Evolutionary conservation across 2,797 vertebrate genomes (phyloP).

Genomic region (Darevskia nairensis): DNA sequence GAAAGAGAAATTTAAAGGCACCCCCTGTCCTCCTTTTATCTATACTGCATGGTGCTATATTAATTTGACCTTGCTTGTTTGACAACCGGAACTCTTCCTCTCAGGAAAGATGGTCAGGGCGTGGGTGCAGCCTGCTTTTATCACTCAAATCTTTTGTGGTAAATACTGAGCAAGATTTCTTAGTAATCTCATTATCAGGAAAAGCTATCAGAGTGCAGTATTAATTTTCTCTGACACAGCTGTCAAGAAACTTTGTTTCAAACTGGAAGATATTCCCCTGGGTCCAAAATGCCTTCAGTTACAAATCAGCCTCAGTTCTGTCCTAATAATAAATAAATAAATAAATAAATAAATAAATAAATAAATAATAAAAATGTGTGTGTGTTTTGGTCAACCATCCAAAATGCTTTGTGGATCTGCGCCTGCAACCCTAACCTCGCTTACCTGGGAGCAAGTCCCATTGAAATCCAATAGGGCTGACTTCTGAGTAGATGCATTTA

Average conservation of each 20-base stretch:
- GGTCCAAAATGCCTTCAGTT: not conserved
- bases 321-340: too few species aligned
- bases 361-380: too few species aligned
- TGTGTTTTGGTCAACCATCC: not conserved
- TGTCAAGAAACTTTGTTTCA: not conserved
- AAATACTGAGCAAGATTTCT: not conserved
- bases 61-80: not conserved
- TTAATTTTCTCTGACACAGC: not conserved
- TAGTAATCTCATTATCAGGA: not conserved
- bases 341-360: too few species aligned
- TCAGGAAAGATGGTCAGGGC: not conserved
- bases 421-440: not conserved
- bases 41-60: not conserved
- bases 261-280: not conserved
- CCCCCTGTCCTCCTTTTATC: not conserved
- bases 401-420: not conserved
- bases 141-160: constrained; percentile 15
- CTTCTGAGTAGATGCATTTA: too few species aligned
- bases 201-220: not conserved
- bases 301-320: not conserved
- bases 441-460: too few species aligned
- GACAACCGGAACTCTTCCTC: constrained; percentile 42
- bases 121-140: not conserved
- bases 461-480: too few species aligned
- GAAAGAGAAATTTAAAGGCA: constrained; percentile 4